Evolutionary conservation across 1,140 invertebrate genomes (phyloP), one percentile per base, ranked within the genome.

Genomic region (Cyclina sinensis): DNA sequence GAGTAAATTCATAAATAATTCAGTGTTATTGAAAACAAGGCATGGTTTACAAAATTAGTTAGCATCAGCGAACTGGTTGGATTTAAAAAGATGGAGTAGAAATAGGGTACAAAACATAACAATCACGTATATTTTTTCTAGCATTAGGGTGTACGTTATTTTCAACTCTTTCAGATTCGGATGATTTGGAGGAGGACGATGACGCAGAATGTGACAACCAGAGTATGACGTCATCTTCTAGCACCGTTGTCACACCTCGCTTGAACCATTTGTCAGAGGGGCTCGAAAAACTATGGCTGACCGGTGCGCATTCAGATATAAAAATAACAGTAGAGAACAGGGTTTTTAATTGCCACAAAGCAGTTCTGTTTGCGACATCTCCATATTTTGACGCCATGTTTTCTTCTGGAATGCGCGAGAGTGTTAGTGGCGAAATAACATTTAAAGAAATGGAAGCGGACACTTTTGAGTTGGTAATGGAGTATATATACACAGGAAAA

Each of bases 351-450:
- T 92, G 92, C 62, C 92, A 93, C 65, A 91, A 90, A 68, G 79
- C 90, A 4, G 89, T 93, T 4, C 76, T 93, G 18, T 91, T 92
- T 11, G 91, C 92, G 12, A 87, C 90, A 27, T 93, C 92, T n/a
- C 92, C 92, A 16, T 93, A 93, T 65, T 93, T 93, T 68, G 91
- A 93, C 48, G 92, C 92, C 30, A 93, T 93, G 92, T 93, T 93
- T 90, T 91, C 83, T 11, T 94, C 94, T 0, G 93, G 93, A 18
- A 94, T 94, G 93, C 91, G 91, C 27, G 93, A 94, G 89, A 92
- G 91, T 74, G 87, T 93, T 14, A 92, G 91, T 30, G 94, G 93
- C 3, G 84, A 94, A 24, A 92, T 94, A 30, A 92, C 89, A 39
- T 92, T 94, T 46, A 91, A 94, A 32, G 93, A 94, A 43, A 93